These are phyloP conservation scores for Epinephelus cyanopodus DNA, from an alignment of 2,113 vertebrate species.

Conservation along the genomic window DNA sequence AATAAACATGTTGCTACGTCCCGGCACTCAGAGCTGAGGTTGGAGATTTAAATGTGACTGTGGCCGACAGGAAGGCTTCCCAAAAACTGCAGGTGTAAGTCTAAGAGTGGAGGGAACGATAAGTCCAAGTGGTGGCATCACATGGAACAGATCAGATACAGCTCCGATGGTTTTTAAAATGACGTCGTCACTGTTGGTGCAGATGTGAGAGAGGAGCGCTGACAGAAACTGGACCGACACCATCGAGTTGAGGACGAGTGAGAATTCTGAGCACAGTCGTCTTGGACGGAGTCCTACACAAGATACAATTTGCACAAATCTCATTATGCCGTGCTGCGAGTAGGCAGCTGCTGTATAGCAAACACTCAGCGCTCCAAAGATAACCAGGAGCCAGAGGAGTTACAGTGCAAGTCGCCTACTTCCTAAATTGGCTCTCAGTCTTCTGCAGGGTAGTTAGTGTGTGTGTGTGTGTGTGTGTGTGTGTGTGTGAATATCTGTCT, in stretches of 20 bases:
- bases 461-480: slow-evolving; percentile 35
- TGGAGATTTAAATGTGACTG: neutral
- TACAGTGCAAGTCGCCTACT: slow-evolving; percentile 55
- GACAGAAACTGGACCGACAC: neutral
- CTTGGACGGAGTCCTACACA: slow-evolving; percentile 40
- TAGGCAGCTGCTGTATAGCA: slow-evolving; percentile 57
- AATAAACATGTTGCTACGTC: neutral
- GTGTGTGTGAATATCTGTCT: slow-evolving; percentile 46
- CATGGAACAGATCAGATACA: too few species aligned
- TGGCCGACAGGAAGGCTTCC: neutral
- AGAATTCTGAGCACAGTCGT: neutral
- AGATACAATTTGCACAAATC: slow-evolving; percentile 62
- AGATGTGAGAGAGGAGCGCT: neutral
- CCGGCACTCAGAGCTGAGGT: neutral
- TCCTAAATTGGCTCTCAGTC: slow-evolving; percentile 61
- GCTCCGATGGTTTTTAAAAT: too few species aligned
- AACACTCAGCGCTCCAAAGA: slow-evolving; percentile 64
- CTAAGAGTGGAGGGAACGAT: too few species aligned
- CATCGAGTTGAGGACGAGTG: slow-evolving; percentile 10
- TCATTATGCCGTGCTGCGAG: slow-evolving; percentile 57
- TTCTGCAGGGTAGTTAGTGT: slow-evolving; percentile 59
- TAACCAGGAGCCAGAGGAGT: slow-evolving; percentile 59
- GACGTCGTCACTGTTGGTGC: too few species aligned
- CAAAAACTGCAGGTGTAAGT: neutral
- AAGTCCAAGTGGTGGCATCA: too few species aligned